Percentiles rank a stretch among this genome's conserved stretches.
These are phyloP conservation scores for Busseola fusca DNA, from an alignment of 2,888 invertebrate species.

Conservation along the genomic window DNA sequence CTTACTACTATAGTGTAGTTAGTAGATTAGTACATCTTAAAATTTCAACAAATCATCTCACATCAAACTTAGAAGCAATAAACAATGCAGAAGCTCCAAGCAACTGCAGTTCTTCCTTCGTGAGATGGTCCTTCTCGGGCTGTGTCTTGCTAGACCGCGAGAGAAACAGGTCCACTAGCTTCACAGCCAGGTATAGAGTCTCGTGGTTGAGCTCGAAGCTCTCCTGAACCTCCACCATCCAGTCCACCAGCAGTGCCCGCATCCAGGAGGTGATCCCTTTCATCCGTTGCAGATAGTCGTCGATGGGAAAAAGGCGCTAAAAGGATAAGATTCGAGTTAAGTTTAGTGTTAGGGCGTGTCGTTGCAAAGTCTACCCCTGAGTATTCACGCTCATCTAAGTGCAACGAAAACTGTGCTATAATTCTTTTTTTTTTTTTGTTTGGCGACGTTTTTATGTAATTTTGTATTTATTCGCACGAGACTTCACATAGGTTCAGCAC, in stretches of 20 bases:
- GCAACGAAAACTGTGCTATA: too few species aligned
- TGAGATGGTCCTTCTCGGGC: slow-evolving; percentile 87
- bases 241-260: slow-evolving; percentile 98
- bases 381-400: neutral
- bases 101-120: slow-evolving; percentile 96
- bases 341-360: too few species aligned
- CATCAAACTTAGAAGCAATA: slow-evolving; percentile 98
- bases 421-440: too few species aligned
- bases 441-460: neutral
- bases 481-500: neutral
- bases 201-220: slow-evolving; percentile 99
- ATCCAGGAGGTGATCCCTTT: slow-evolving; percentile 94
- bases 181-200: slow-evolving; percentile 98
- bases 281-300: slow-evolving; percentile 95
- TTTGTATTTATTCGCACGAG: neutral
- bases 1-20: neutral
- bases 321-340: slow-evolving; percentile 55
- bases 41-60: neutral
- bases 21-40: neutral
- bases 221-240: slow-evolving; percentile 99
- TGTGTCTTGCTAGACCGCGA: slow-evolving; percentile 75
- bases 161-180: slow-evolving; percentile 97
- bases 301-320: slow-evolving; percentile 91
- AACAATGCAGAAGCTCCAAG: slow-evolving; percentile 97
- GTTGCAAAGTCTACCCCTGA: neutral